Conservation (phyloP, 2,797 vertebrate species). For the Poecilia wingei region DNA sequence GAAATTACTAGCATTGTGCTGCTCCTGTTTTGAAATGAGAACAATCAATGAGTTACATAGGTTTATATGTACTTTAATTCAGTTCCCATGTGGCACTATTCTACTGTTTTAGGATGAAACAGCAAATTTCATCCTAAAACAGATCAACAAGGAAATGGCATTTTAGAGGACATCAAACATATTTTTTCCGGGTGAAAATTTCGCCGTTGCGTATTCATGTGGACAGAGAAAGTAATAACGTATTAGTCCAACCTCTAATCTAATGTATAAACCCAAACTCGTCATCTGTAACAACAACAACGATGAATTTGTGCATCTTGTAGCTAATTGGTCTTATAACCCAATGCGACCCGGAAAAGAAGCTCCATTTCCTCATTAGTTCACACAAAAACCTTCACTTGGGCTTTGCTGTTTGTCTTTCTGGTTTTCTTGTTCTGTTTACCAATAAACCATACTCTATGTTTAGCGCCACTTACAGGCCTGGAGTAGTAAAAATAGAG, state of each 20-base stretch:
- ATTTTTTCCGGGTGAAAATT: background rate
- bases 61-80: background rate
- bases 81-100: background rate
- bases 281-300: background rate
- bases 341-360: background rate
- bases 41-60: background rate
- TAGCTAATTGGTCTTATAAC: background rate
- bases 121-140: no score
- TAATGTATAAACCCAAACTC: no score
- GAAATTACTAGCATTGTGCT: constrained; percentile 2
- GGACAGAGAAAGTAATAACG: background rate
- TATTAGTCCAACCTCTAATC: background rate
- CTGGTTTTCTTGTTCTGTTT: no score
- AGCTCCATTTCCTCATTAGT: no score
- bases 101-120: no score
- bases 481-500: background rate
- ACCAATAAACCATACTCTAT: background rate
- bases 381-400: no score
- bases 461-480: background rate
- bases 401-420: no score
- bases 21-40: constrained; percentile 12
- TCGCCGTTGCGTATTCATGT: background rate
- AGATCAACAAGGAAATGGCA: background rate
- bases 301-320: background rate
- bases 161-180: background rate